Base-by-base conservation (phyloP, 1,140 invertebrate genomes). In the Pachypsylla venusta region DNA sequence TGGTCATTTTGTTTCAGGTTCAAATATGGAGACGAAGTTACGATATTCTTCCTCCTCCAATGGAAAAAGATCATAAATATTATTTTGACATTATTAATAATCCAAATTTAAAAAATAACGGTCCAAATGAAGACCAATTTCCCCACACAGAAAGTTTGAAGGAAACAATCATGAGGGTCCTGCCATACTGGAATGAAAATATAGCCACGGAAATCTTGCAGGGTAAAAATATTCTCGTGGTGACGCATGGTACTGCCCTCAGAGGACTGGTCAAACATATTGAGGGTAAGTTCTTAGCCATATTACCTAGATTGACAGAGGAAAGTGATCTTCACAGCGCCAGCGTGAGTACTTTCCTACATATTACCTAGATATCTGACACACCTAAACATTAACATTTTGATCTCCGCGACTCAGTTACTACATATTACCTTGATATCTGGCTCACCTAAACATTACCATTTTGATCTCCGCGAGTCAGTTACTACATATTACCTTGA, bases 11-110 rank as follows among this genome's bases (percentile, higher is more conserved):
- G 39, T 26, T 55, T 26, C 26, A 70, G 67, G 73, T 77, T 16
- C 69, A 80, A 71, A 77, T 79, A 54, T 87, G 93, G 93, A 80
- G 93, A 64, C 79, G 92, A 62, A 92, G 90, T 61, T 96, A 93
- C 68, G 90, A 94, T 67, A 81, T 84, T 24, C 91, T 91, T 53
- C 92, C 93, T 61, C 93, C 92, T 65, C 74, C 86, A 13, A 89
- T 97, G 82, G 86, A 90, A 64, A 68, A 79, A 14, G 81, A 80
- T 60, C 87, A 93, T 69, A 76, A 81, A 4, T 89, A 91, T 70
- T 91, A 89, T 69, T 78, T 87, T 19, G 64, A 58, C n/a, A 80
- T 82, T 60, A 60, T 71, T 24, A 70, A 74, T 14, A 77, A 80
- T 64, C 70, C 73, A 2, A 70, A 72, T 20, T 79, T 77, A 2